Evolutionary conservation across 2,888 invertebrate genomes (phyloP), one percentile per base, ranked within the genome.

Genomic region (Tiliacea aurago): DNA sequence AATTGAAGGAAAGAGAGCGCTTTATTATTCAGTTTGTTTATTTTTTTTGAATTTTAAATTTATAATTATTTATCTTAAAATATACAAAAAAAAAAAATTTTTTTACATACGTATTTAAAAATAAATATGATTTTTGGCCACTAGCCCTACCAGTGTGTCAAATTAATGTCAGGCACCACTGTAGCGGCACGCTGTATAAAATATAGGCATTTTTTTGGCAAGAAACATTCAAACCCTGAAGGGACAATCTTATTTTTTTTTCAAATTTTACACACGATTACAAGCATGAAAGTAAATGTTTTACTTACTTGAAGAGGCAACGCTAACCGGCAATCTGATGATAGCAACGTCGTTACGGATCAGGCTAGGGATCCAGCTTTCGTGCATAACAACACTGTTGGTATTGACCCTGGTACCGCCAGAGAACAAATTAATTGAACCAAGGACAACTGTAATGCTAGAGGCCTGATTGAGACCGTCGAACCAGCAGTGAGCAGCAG

Each of bases 401-500:
- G 90, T 88, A 0, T 77, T 51, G 0, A 90, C 0, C 23, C 94
- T 90, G n/a, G 81, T 85, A 18, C 94, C 94, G 7, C 94, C 94
- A 20, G 68, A 73, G 86, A 91, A 93, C n/a, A 93, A 74, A 0
- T 78, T n/a, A 7, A 78, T 64, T 9, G 93, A 90, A 28, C 92
- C 94, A 4, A 94, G 89, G 0, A 93, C 90, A 1, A 93, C 91
- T 1, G 88, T 90, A 9, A 91, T 61, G 45, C 87, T 85, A 87
- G 89, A 90, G 1, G 84, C 93, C 70, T 90, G 92, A 79, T 90
- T 84, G 0, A n/a, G 5, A 10, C 94, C 94, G 64, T 94, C 94
- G 20, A 71, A 89, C 94, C 94, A 94, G 81, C 94, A 94, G 78
- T 94, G 94, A 43, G 93, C 94, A 47, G 94, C 94, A 0, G 93